phyloP scores from a whole-genome alignment of 2,113 vertebrate genomes.

The Silurus glanis region DNA sequence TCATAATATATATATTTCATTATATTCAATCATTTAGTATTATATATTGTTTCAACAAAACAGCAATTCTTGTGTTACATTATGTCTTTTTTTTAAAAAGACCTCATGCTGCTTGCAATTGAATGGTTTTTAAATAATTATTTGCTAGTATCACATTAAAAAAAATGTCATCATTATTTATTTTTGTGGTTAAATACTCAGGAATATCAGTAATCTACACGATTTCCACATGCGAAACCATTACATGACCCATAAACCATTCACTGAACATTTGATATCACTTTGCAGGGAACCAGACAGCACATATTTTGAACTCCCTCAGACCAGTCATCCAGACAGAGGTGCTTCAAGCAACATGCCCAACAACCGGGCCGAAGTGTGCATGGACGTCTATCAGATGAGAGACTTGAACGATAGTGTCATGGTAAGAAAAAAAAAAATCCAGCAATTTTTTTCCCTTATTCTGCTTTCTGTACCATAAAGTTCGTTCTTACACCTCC shows the following conservation, averaged over 20 bases:
- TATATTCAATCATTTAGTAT: neutral
- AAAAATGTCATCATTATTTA: neutral
- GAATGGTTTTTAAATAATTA: neutral
- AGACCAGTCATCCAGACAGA: slow-evolving; percentile 68
- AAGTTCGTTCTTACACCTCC: neutral
- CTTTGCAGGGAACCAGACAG: slow-evolving; percentile 89
- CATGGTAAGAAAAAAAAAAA: slow-evolving; percentile 78
- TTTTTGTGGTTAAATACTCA: neutral
- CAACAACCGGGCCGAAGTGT: slow-evolving; percentile 72
- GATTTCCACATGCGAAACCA: neutral
- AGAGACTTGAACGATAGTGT: slow-evolving; percentile 83
- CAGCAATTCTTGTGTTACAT: neutral
- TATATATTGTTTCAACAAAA: slow-evolving; percentile 10
- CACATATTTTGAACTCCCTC: slow-evolving; percentile 92
- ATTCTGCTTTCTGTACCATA: neutral
- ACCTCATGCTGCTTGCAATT: neutral
- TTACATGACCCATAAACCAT: neutral
- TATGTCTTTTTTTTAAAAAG: neutral
- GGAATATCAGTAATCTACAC: neutral
- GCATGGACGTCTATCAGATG: slow-evolving; percentile 90
- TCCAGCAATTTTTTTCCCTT: neutral
- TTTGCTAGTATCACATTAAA: neutral
- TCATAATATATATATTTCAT: neutral
- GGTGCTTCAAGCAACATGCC: slow-evolving; percentile 63
- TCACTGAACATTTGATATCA: neutral